Evolutionary conservation across 2,113 vertebrate genomes (phyloP).

Genomic region (Xenus cinereus): DNA sequence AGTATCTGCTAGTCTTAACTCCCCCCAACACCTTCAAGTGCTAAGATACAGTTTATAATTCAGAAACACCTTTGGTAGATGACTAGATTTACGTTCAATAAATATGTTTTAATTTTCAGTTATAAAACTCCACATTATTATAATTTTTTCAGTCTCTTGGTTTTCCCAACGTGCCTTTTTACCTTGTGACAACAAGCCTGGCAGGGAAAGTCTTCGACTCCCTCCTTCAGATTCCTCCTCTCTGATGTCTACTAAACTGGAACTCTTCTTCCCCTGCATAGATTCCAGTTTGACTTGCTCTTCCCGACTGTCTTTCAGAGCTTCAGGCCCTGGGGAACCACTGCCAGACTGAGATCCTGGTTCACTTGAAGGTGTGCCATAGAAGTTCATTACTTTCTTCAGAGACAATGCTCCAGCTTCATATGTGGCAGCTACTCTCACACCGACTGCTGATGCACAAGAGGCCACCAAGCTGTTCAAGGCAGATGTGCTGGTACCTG

Average conservation of each 20-base stretch:
- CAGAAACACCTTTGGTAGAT: neutral
- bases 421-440: conserved; percentile 91
- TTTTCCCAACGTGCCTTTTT: conserved; percentile 8
- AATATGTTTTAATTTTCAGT: neutral
- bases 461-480: conserved; percentile 93
- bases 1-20: neutral
- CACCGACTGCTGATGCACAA: conserved; percentile 92
- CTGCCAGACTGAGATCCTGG: conserved; percentile 20
- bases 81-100: neutral
- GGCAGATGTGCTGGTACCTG: conserved; percentile 77
- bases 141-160: neutral
- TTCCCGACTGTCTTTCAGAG: conserved; percentile 73
- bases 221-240: conserved; percentile 90
- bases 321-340: conserved; percentile 59
- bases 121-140: neutral
- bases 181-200: conserved; percentile 97
- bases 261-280: conserved; percentile 95
- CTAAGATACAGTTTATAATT: neutral
- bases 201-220: conserved; percentile 91
- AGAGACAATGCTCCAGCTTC: conserved; percentile 90
- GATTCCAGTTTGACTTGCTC: conserved; percentile 87
- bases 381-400: conserved; percentile 95
- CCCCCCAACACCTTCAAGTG: neutral
- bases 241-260: conserved; percentile 93
- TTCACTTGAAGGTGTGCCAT: conserved; percentile 68